These are phyloP conservation scores for Pseudomyrmex gracilis DNA, from an alignment of 1,140 invertebrate genomes.

Conservation along the genomic window DNA sequence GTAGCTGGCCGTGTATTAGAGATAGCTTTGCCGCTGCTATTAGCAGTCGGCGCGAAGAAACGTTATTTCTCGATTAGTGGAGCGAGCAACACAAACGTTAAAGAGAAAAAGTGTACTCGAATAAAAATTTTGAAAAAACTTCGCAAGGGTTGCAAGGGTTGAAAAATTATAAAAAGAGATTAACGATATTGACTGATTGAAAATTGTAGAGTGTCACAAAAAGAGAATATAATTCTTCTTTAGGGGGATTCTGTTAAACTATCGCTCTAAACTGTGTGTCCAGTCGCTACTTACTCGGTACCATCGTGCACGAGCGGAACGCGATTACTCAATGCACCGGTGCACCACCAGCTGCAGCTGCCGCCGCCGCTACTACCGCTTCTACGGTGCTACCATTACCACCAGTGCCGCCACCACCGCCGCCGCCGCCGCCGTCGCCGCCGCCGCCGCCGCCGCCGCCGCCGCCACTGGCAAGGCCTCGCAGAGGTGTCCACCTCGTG, in stretches of 20 bases:
- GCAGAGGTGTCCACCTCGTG: constrained; percentile 73
- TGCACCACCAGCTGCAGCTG: constrained; percentile 72
- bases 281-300: constrained; percentile 18
- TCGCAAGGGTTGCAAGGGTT: background rate
- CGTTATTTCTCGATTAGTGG: constrained; percentile 53
- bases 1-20: constrained; percentile 53
- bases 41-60: constrained; percentile 55
- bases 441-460: constrained; percentile 23
- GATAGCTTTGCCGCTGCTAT: constrained; percentile 36
- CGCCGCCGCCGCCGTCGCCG: constrained; percentile 18
- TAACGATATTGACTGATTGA: background rate
- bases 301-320: constrained; percentile 60
- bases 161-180: background rate
- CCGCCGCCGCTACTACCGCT: constrained; percentile 64
- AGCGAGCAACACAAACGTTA: constrained; percentile 24
- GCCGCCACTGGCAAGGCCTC: constrained; percentile 66
- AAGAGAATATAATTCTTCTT: background rate
- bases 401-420: constrained; percentile 16
- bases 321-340: constrained; percentile 66
- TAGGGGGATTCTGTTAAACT: constrained; percentile 3
- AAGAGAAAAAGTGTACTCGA: background rate
- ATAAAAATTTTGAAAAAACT: background rate
- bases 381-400: constrained; percentile 51
- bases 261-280: background rate
- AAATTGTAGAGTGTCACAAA: background rate